Conservation (phyloP, 1,140 invertebrate genomes). For the Hyles euphorbiae region DNA sequence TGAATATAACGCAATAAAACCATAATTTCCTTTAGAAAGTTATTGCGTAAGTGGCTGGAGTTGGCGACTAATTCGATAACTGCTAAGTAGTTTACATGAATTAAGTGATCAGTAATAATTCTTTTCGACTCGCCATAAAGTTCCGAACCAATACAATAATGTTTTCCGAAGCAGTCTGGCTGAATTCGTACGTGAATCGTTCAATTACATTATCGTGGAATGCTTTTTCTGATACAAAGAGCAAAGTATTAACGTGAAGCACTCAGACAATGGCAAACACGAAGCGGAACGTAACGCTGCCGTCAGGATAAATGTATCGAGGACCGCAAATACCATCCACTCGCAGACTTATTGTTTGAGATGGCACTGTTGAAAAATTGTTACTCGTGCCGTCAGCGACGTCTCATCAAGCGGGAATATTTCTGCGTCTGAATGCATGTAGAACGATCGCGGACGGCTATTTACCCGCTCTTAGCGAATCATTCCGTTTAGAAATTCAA, state of each 20-base stretch:
- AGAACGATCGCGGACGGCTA: background rate
- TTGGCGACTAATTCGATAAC: too few relatives aligned
- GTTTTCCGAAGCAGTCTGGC: too few relatives aligned
- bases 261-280: conserved; percentile 65
- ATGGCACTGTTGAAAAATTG: conserved; percentile 49
- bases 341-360: conserved; percentile 58
- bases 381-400: conserved; percentile 19
- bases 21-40: conserved; percentile 18
- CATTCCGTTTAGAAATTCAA: conserved; percentile 29
- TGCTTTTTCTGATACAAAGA: conserved; percentile 48
- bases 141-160: too few relatives aligned
- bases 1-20: background rate
- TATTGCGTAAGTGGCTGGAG: too few relatives aligned
- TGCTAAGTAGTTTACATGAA: too few relatives aligned
- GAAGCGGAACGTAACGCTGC: conserved; percentile 43
- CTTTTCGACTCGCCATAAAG: too few relatives aligned
- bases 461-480: background rate
- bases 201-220: conserved; percentile 33
- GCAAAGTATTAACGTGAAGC: conserved; percentile 48
- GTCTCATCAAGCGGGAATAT: conserved; percentile 11
- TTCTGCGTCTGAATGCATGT: conserved; percentile 13
- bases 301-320: conserved; percentile 59
- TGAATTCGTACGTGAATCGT: conserved; percentile 7
- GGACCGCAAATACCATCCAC: conserved; percentile 52
- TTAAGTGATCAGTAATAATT: too few relatives aligned